These are phyloP conservation scores for Phymanthus crucifer DNA, from an alignment of 92 coral and sea anemone genomes.

Conservation along the genomic window DNA sequence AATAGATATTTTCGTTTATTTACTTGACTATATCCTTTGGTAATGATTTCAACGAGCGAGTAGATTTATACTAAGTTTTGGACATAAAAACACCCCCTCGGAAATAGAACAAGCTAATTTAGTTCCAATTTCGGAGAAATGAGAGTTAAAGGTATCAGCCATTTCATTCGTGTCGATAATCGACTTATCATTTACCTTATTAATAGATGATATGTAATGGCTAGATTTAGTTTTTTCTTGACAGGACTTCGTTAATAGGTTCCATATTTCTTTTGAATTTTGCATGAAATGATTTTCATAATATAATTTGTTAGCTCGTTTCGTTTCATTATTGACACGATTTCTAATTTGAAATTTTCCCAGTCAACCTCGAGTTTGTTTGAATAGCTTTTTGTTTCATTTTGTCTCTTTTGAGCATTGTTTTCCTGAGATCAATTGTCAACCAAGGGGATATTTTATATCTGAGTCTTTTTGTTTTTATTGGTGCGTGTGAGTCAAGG, in stretches of 20 bases:
- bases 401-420: too few species aligned
- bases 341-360: background rate
- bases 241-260: constrained; percentile 18
- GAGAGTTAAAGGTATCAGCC: background rate
- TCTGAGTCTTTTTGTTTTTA: background rate
- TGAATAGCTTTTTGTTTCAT: too few species aligned
- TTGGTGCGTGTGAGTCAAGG: background rate
- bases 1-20: too few species aligned
- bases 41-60: too few species aligned
- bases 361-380: too few species aligned
- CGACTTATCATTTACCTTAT: background rate
- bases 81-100: too few species aligned
- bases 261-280: constrained; percentile 12
- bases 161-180: background rate
- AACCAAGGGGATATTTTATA: constrained; percentile 12
- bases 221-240: background rate
- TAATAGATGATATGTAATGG: background rate
- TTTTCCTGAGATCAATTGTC: too few species aligned
- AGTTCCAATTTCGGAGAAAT: constrained; percentile 20
- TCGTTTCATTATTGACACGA: constrained; percentile 24
- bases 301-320: constrained; percentile 13
- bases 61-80: too few species aligned
- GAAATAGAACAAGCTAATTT: constrained; percentile 3
- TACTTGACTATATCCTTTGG: too few species aligned
- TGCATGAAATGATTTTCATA: background rate